Evolutionary conservation across 2,113 vertebrate species (phyloP).

Genomic region (Thymallus thymallus): DNA sequence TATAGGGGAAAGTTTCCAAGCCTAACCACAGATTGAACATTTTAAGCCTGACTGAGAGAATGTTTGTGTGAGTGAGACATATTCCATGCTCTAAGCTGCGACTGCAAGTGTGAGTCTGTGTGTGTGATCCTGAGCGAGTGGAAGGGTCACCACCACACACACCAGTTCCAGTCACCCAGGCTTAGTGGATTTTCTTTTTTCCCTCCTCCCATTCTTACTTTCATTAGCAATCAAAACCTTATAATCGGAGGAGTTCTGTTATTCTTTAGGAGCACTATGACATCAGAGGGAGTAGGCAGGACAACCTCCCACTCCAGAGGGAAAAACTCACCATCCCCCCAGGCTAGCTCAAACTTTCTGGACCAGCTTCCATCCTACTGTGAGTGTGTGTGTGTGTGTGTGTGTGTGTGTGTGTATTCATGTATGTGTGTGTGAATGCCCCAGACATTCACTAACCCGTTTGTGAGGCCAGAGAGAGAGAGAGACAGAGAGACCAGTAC

Average conservation of each 20-base stretch:
- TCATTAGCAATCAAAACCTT: constrained; percentile 27
- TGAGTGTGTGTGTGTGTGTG: constrained; percentile 15
- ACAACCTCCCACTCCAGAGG: constrained; percentile 26
- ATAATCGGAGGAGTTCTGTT: constrained; percentile 9
- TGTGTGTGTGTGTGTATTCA: too few species aligned
- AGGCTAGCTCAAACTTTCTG: constrained; percentile 8
- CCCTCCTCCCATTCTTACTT: constrained; percentile 11
- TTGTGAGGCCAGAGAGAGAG: neutral
- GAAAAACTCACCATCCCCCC: constrained; percentile 54
- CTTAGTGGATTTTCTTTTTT: constrained; percentile 11
- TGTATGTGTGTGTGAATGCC: neutral
- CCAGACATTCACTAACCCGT: too few species aligned
- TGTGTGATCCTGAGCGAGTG: neutral
- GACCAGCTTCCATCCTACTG: constrained; percentile 60
- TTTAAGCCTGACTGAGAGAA: too few species aligned
- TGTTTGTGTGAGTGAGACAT: neutral
- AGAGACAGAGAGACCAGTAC: constrained; percentile 13
- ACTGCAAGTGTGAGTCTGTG: neutral
- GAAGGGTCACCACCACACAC: constrained; percentile 2
- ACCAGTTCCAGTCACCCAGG: neutral
- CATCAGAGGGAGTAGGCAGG: constrained; percentile 9
- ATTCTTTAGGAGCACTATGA: constrained; percentile 36
- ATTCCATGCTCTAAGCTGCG: neutral
- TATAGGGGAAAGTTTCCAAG: neutral
- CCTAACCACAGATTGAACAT: neutral